These are phyloP conservation scores for Helostoma temminkii DNA, from an alignment of 2,797 vertebrate species.

Conservation along the genomic window DNA sequence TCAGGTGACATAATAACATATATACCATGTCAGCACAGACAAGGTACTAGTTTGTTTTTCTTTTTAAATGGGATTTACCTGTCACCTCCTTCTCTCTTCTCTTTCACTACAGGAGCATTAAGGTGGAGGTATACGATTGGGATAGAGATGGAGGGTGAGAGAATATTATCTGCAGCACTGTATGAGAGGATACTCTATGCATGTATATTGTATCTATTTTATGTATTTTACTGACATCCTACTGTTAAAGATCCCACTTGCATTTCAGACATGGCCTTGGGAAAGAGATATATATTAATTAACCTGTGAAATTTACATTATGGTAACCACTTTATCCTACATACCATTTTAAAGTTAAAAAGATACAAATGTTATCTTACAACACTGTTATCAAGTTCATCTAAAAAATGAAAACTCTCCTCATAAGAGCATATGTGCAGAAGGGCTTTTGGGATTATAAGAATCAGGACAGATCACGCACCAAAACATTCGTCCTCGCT, in stretches of 20 bases:
- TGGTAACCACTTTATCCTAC: neutral
- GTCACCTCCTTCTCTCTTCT: slow-evolving; percentile 15
- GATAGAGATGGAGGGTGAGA: slow-evolving; percentile 94
- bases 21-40: neutral
- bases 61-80: slow-evolving; percentile 51
- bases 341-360: neutral
- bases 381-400: neutral
- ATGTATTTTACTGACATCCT: too few relatives aligned
- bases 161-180: too few relatives aligned
- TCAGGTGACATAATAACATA: too few relatives aligned
- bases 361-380: neutral
- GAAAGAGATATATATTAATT: neutral
- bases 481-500: neutral
- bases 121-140: slow-evolving; percentile 95
- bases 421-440: slow-evolving; percentile 32
- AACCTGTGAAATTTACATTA: neutral
- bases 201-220: too few relatives aligned
- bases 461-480: slow-evolving; percentile 15
- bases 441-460: too few relatives aligned
- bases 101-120: slow-evolving; percentile 88
- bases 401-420: too few relatives aligned
- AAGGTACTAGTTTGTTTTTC: slow-evolving; percentile 41
- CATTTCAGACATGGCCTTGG: too few relatives aligned
- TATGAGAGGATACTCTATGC: too few relatives aligned
- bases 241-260: neutral